Percentiles rank a stretch among this genome's conserved stretches.
Conservation (phyloP, 2,113 vertebrate genomes). For the Chionodraco myersi region DNA sequence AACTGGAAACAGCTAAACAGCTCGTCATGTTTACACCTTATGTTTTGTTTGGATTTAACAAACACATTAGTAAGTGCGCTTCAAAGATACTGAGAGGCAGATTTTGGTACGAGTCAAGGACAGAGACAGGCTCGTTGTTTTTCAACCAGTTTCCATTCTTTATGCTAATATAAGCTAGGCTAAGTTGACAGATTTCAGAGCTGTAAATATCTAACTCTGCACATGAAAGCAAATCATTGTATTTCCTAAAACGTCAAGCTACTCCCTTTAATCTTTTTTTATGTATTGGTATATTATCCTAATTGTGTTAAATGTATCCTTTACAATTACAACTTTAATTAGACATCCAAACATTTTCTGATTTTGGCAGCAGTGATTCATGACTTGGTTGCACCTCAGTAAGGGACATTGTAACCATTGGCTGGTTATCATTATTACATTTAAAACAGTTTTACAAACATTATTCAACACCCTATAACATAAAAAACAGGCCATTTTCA, state of each 20-base stretch:
- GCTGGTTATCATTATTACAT: conserved; percentile 38
- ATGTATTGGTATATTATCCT: neutral
- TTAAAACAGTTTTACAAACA: conserved; percentile 52
- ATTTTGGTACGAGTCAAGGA: neutral
- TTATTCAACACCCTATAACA: conserved; percentile 29
- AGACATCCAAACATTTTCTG: neutral
- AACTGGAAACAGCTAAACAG: neutral
- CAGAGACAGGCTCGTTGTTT: neutral
- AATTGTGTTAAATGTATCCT: too few relatives aligned
- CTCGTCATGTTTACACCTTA: neutral
- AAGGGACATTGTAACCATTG: conserved; percentile 22
- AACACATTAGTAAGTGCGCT: neutral
- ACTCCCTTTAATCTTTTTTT: neutral
- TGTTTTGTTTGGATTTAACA: neutral
- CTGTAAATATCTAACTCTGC: neutral
- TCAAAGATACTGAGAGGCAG: neutral
- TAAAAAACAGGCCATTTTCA: conserved; percentile 36
- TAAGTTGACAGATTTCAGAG: neutral
- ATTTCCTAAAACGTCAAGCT: neutral
- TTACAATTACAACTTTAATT: too few relatives aligned
- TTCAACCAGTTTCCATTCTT: neutral
- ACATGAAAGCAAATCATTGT: conserved; percentile 5
- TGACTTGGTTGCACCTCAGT: conserved; percentile 28
- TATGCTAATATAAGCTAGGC: neutral
- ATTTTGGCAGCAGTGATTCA: conserved; percentile 55